phyloP scores from a whole-genome alignment of 2,797 vertebrate species.

The Lepilemur septentrionalis region DNA sequence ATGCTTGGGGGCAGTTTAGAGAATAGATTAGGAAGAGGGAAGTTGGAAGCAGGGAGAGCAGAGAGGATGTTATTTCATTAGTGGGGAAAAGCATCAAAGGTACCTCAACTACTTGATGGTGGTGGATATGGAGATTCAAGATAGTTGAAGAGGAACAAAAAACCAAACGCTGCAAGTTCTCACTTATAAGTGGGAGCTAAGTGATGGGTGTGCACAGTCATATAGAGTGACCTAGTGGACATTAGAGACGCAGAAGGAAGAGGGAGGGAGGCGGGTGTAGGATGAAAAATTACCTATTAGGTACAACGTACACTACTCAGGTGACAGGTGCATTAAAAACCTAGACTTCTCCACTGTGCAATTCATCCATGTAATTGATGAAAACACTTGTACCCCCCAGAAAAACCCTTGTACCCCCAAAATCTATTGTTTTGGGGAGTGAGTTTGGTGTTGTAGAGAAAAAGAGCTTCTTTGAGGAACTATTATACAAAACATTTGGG shows the following conservation, averaged over 20 bases:
- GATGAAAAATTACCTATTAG: not conserved
- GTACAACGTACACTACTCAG: not conserved
- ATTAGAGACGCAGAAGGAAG: not conserved
- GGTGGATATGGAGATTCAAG: not conserved
- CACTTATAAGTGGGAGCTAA: too few species aligned
- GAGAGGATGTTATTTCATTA: not conserved
- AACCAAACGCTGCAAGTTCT: not conserved
- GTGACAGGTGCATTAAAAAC: not conserved
- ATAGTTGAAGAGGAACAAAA: not conserved
- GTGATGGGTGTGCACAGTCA: not conserved
- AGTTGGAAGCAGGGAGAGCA: not conserved
- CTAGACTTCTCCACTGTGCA: not conserved
- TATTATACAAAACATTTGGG: not conserved
- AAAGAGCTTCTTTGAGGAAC: not conserved
- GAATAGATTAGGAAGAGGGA: not conserved
- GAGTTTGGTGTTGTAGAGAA: not conserved
- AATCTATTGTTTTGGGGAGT: not conserved
- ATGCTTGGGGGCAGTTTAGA: too few species aligned
- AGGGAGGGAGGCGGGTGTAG: not conserved
- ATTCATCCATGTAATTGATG: not conserved
- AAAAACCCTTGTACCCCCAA: too few species aligned
- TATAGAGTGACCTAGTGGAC: not conserved
- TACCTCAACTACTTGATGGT: rapidly evolving
- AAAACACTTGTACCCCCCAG: not conserved
- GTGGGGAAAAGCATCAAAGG: not conserved